Percentiles rank a stretch among this genome's conserved stretches.
These are phyloP conservation scores for Plebejus melissa DNA, from an alignment of 2,888 invertebrate species.

Conservation along the genomic window DNA sequence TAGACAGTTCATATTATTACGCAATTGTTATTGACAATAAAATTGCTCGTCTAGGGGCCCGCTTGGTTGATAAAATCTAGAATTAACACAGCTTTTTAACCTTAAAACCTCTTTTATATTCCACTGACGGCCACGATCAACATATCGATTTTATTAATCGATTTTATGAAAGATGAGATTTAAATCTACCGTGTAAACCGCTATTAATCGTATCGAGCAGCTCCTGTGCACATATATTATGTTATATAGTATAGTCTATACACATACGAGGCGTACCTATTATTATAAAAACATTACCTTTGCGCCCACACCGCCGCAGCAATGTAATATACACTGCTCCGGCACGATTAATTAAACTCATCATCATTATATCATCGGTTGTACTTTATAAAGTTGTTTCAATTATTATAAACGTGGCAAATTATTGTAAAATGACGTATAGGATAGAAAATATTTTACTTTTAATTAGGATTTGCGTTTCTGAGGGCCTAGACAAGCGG, in stretches of 20 bases:
- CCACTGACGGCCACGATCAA: neutral
- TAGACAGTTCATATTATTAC: too few relatives aligned
- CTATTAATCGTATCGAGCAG: neutral
- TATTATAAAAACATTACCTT: neutral
- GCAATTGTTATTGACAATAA: too few relatives aligned
- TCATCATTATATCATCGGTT: neutral
- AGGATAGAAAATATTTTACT: neutral
- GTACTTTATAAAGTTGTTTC: slow-evolving; percentile 6
- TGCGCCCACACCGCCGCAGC: neutral
- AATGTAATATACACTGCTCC: neutral
- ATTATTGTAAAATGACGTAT: neutral
- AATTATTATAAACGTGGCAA: neutral
- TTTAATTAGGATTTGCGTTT: too few relatives aligned
- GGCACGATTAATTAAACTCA: neutral
- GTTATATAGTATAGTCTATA: neutral
- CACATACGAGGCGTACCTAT: neutral
- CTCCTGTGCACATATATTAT: neutral
- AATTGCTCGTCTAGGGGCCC: too few relatives aligned
- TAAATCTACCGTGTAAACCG: neutral
- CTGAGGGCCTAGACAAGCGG: too few relatives aligned
- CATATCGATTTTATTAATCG: neutral
- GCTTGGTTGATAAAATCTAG: too few relatives aligned
- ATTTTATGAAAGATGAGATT: neutral
- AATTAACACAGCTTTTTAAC: neutral
- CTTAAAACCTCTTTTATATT: neutral